phyloP scores from a whole-genome alignment of 2,888 invertebrate species.

The Antitype chi region DNA sequence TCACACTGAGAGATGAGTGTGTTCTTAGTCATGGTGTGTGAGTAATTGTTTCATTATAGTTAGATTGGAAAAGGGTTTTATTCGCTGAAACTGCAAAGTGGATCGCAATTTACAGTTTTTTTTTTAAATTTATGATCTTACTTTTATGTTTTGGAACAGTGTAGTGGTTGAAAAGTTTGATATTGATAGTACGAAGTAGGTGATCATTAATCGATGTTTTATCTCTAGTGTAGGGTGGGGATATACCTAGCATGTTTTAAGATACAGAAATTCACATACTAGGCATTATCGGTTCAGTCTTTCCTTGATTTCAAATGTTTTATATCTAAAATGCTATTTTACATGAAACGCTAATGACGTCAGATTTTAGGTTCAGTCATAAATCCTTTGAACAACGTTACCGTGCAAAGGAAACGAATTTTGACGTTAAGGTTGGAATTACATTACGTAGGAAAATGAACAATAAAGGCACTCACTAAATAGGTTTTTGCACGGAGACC shows the following conservation, averaged over 20 bases:
- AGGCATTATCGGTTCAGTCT: not conserved
- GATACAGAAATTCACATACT: not conserved
- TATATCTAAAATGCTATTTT: slow-evolving; percentile 38
- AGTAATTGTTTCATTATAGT: not conserved
- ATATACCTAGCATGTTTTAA: not conserved
- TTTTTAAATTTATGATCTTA: no score
- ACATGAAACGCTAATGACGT: slow-evolving; percentile 52
- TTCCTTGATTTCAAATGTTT: slow-evolving; percentile 21
- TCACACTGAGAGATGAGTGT: not conserved
- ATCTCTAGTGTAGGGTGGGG: not conserved
- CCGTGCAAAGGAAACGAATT: slow-evolving; percentile 60
- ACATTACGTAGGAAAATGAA: slow-evolving; percentile 61
- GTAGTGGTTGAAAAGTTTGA: not conserved
- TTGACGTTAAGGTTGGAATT: slow-evolving; percentile 61
- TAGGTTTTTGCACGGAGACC: slow-evolving; percentile 47
- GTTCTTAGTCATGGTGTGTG: not conserved
- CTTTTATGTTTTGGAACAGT: not conserved
- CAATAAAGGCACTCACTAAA: slow-evolving; percentile 56
- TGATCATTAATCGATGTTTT: not conserved
- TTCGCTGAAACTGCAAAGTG: not conserved
- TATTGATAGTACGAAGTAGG: not conserved
- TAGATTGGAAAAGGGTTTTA: not conserved
- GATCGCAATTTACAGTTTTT: no score
- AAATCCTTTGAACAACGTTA: slow-evolving; percentile 54
- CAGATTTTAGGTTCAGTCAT: slow-evolving; percentile 47